A percentile compares a stretch with the other conserved stretches of the same genome.
phyloP scores from a whole-genome alignment of 37 sponge, comb jelly and placozoan genomes.

The Halichondria panicea region DNA sequence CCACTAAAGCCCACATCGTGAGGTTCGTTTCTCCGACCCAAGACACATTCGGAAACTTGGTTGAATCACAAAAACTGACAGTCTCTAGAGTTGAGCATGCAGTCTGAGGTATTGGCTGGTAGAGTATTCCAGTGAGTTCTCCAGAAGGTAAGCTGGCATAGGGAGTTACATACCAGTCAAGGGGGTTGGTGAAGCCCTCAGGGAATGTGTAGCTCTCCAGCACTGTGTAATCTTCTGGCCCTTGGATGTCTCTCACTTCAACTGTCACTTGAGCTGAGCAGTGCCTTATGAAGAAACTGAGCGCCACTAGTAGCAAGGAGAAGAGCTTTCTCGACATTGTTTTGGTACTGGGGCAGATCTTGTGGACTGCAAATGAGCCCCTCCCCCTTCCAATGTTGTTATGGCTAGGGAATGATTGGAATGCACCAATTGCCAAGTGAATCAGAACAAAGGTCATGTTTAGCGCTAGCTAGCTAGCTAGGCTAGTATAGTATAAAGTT shows the following conservation, averaged over 20 bases:
- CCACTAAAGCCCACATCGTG: neutral
- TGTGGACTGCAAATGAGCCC: neutral
- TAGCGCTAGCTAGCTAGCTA: too few species aligned
- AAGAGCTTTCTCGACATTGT: neutral
- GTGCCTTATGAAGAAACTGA: neutral
- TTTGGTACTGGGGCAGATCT: neutral
- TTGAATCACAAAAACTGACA: too few species aligned
- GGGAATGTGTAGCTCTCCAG: neutral
- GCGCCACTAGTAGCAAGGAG: neutral
- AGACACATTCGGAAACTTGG: neutral
- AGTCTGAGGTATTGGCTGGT: neutral
- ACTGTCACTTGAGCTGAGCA: constrained; percentile 8
- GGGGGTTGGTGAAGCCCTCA: constrained; percentile 1
- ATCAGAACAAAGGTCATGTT: neutral
- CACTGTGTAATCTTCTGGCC: neutral
- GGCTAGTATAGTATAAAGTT: too few species aligned
- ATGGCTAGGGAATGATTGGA: neutral
- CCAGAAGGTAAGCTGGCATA: constrained; percentile 13
- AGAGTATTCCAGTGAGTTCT: constrained; percentile 1
- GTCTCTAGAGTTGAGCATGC: neutral
- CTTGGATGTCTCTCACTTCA: neutral
- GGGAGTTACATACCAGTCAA: constrained; percentile 3
- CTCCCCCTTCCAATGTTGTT: neutral
- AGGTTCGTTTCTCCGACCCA: neutral
- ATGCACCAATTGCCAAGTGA: neutral